Evolutionary conservation across 2,113 vertebrate species (phyloP), one percentile per base, ranked within the genome.

Genomic region (Zeus faber): DNA sequence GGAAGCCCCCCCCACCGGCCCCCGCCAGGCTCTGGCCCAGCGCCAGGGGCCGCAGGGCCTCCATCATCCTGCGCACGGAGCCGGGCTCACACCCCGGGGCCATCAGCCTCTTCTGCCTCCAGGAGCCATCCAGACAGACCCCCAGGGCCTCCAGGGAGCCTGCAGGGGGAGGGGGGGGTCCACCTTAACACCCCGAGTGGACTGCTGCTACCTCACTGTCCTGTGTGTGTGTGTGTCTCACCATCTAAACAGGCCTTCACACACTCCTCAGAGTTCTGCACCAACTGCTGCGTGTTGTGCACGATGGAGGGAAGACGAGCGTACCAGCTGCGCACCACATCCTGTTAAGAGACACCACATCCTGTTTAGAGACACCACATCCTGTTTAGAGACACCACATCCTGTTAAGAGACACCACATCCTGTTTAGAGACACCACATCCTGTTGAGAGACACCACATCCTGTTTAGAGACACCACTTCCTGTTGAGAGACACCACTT

Each of bases 71-170:
- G 39, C 81, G 72, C 0, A 97, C 94, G 0, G 91, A 89, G 47
- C 85, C 82, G 0, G 96, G 95, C 76, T 99, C 95, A 0, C 93
- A 97, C 1, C 96, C 95, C 0, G 93, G 93, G 1, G 95, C 95
- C 96, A 99, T 95, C 54, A 74, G 72, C 67, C 95, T 95, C 88
- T 98, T 98, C 85, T 98, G 96, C 62, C 86, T 87, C 95, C 97
- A 97, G 9, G 95, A 95, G 0, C 57, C 74, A 21, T 90, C 86
- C 74, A 99, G 72, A 59, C 92, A 96, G 31, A 9, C 23, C 1
- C 94, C 96, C 1, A 97, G 14, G 2, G 78, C 74, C 4, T 27
- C 27, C 5, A 98, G 82, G 55, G 84, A 86, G 16, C 91, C 96
- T 98, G 76, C 0, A 6, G 17, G 3, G 5, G 1, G n/a, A 25